A percentile compares a stretch with the other conserved stretches of the same genome.
phyloP scores from a whole-genome alignment of 2,797 vertebrate genomes.

The Catharus ustulatus region DNA sequence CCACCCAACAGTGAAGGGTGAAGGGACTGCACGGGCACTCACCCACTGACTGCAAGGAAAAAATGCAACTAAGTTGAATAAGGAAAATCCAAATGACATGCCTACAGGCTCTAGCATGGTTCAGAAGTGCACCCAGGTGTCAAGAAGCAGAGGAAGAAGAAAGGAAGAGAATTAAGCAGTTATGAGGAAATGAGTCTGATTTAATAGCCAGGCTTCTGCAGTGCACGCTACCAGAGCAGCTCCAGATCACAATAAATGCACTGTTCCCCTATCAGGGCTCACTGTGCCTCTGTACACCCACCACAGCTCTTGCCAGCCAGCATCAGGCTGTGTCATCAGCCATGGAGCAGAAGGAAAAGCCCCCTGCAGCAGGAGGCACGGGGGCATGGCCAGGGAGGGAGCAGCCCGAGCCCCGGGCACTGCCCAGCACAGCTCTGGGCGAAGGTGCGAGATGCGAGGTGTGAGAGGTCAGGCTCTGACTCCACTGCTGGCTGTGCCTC shows the following conservation, averaged over 20 bases:
- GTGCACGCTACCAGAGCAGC: background rate
- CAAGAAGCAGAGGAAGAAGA: background rate
- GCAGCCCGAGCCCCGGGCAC: background rate
- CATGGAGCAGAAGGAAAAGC: background rate
- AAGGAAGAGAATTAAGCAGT: conserved; percentile 7
- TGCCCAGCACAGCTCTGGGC: background rate
- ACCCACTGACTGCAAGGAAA: background rate
- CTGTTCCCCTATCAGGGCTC: conserved; percentile 32
- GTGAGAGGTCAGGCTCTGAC: background rate
- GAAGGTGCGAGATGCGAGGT: fast-evolving
- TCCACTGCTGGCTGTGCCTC: background rate
- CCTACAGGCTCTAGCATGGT: background rate
- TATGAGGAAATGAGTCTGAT: conserved; percentile 26
- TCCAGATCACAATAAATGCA: conserved; percentile 37
- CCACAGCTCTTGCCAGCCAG: background rate
- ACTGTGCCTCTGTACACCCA: conserved; percentile 24
- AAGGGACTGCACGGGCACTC: background rate
- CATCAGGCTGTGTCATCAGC: conserved; percentile 12
- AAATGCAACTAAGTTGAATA: background rate
- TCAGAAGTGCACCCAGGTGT: background rate
- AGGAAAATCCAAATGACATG: background rate
- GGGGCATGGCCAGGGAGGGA: background rate
- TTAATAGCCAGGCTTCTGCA: conserved; percentile 25
- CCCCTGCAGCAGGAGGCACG: background rate
- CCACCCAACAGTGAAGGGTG: background rate